A percentile compares a stretch with the other conserved stretches of the same genome.
Conservation (phyloP, 2,888 invertebrate species). For the Metellina segmentata region DNA sequence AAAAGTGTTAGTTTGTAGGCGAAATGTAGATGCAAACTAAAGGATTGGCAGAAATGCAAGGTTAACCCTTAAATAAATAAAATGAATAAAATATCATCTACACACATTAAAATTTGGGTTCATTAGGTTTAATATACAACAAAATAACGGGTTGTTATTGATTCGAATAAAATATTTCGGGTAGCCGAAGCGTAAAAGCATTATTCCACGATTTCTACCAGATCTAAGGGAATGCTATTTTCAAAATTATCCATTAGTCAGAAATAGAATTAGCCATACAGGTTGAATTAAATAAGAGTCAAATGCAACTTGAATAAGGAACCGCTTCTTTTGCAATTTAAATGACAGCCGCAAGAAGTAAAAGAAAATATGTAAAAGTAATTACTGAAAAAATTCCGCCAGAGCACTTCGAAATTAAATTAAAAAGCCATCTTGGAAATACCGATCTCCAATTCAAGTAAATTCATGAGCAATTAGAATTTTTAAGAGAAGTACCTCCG, state of each 20-base stretch:
- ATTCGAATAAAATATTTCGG: background rate
- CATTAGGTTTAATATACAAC: background rate
- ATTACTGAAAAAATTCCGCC: constrained; percentile 18
- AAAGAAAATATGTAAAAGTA: constrained; percentile 15
- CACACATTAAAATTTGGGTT: too few relatives aligned
- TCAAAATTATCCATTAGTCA: background rate
- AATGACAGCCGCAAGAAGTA: constrained; percentile 10
- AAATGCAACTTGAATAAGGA: constrained; percentile 20
- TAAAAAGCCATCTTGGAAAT: constrained; percentile 38
- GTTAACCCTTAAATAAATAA: too few relatives aligned
- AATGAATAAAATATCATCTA: too few relatives aligned
- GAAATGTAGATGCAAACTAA: too few relatives aligned
- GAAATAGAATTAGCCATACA: background rate
- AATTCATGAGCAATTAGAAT: background rate
- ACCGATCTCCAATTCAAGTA: constrained; percentile 9
- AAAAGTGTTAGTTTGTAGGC: too few relatives aligned
- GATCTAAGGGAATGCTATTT: background rate
- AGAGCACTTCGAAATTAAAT: constrained; percentile 39
- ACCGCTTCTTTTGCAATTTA: constrained; percentile 35
- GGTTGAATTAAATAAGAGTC: background rate
- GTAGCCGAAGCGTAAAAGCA: background rate
- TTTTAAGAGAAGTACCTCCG: background rate
- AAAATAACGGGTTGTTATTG: background rate
- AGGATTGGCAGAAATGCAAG: too few relatives aligned
- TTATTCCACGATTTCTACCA: background rate